Evolutionary conservation across 1,140 invertebrate genomes (phyloP).

Genomic region (Cepaea nemoralis): DNA sequence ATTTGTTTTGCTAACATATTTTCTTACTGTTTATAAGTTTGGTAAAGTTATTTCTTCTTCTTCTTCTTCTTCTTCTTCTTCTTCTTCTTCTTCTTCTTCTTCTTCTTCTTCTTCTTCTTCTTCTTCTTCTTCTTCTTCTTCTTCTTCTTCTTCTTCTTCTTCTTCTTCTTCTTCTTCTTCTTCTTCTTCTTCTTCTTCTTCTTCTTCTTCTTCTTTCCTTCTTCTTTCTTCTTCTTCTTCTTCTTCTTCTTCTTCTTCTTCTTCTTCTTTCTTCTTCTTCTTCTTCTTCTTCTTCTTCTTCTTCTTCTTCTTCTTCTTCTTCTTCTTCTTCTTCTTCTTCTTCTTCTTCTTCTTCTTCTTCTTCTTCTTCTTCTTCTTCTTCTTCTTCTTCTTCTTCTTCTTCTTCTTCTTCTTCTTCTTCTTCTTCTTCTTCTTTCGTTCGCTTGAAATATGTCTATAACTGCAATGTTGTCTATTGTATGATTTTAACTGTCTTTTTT

Average conservation of each 20-base stretch:
- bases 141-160: neutral
- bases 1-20: neutral
- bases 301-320: slow-evolving; percentile 19
- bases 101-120: neutral
- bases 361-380: no score
- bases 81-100: neutral
- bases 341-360: no score
- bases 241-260: slow-evolving; percentile 31
- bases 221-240: slow-evolving; percentile 19
- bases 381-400: no score
- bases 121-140: neutral
- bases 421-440: no score
- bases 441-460: no score
- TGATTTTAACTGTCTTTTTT: no score
- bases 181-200: no score
- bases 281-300: slow-evolving; percentile 2
- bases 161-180: neutral
- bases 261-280: slow-evolving; percentile 1
- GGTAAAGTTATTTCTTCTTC: neutral
- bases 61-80: neutral
- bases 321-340: no score
- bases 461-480: no score
- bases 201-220: neutral
- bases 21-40: neutral
- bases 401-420: no score